Conservation (phyloP, 2,113 vertebrate genomes). For the Meriones unguiculatus region DNA sequence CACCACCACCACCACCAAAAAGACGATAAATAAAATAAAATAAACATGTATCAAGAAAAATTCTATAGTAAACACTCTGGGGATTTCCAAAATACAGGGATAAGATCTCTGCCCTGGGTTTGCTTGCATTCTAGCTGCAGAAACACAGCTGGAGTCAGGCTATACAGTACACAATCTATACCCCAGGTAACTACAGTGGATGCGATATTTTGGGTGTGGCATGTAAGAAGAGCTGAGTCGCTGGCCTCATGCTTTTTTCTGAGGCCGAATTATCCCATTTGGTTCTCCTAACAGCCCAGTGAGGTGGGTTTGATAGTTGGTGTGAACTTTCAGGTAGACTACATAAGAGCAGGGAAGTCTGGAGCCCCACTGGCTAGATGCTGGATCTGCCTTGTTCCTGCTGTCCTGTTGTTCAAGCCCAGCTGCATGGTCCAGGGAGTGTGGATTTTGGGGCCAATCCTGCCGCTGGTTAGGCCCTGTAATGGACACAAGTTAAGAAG, state of each 20-base stretch:
- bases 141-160: not conserved
- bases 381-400: not conserved
- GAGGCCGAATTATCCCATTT: not conserved
- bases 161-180: not conserved
- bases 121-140: slow-evolving; percentile 40
- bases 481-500: not conserved
- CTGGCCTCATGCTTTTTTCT: not conserved
- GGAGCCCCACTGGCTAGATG: not conserved
- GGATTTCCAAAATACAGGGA: not conserved
- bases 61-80: not conserved
- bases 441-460: not conserved
- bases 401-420: accelerated
- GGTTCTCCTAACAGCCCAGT: not conserved
- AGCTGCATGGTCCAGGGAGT: accelerated
- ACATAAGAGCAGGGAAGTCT: not conserved
- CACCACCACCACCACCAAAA: not conserved
- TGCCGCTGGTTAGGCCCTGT: not conserved
- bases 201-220: not conserved
- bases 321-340: not conserved
- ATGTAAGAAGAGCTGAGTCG: not conserved
- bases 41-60: not conserved
- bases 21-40: not conserved
- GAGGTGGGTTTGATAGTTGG: not conserved
- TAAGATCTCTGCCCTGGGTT: slow-evolving; percentile 53
- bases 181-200: not conserved